These are phyloP conservation scores for Enteromius paludinosus DNA, from an alignment of 2,797 vertebrate species.

Conservation along the genomic window DNA sequence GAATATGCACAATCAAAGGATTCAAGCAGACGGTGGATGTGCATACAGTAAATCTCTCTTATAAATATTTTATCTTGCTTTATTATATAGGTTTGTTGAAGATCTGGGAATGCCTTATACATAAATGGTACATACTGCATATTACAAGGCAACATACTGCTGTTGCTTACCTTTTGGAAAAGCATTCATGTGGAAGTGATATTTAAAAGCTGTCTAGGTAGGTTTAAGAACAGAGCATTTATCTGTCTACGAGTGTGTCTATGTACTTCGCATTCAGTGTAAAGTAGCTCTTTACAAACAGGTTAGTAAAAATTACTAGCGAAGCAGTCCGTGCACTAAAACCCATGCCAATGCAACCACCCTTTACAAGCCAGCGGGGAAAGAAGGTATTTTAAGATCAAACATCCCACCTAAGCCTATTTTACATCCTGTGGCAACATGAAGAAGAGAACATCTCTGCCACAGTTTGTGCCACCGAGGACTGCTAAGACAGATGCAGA, in stretches of 20 bases:
- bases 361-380: constrained; percentile 12
- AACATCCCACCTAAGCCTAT: constrained; percentile 48
- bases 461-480: constrained; percentile 36
- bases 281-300: constrained; percentile 35
- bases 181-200: neutral
- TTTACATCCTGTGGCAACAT: constrained; percentile 49
- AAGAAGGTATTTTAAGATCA: constrained; percentile 36
- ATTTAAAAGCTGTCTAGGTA: neutral
- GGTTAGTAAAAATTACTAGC: constrained; percentile 44
- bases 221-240: neutral
- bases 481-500: constrained; percentile 37
- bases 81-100: neutral
- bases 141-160: neutral
- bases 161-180: neutral
- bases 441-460: constrained; percentile 34
- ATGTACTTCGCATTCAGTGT: neutral
- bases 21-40: constrained; percentile 15
- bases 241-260: neutral
- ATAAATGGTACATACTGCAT: neutral
- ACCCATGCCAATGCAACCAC: constrained; percentile 23
- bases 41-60: neutral
- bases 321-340: constrained; percentile 31
- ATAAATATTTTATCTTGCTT: neutral
- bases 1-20: constrained; percentile 10
- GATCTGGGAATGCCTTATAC: neutral